These are phyloP conservation scores for Maconellicoccus hirsutus DNA, from an alignment of 1,140 invertebrate genomes.

Conservation along the genomic window DNA sequence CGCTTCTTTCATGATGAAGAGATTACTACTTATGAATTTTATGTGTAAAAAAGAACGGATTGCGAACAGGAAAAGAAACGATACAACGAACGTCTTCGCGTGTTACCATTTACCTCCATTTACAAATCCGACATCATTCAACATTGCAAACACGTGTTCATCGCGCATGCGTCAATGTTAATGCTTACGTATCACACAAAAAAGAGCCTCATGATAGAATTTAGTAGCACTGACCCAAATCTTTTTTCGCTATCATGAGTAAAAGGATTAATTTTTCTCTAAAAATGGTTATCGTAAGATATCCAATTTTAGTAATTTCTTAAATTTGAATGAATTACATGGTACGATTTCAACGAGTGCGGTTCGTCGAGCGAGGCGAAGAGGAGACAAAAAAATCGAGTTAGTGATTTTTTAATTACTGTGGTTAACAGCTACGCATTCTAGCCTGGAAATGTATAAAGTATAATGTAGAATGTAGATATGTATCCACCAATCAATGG, in stretches of 20 bases:
- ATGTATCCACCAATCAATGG: conserved; percentile 3
- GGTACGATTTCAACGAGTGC: too few relatives aligned
- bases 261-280: neutral
- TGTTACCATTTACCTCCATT: too few relatives aligned
- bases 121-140: neutral
- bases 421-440: neutral
- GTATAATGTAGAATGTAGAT: neutral
- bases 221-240: neutral
- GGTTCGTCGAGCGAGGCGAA: neutral
- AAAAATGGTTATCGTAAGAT: neutral
- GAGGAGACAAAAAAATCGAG: neutral
- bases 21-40: too few relatives aligned
- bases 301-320: neutral
- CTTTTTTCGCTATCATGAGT: neutral
- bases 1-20: too few relatives aligned
- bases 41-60: too few relatives aligned
- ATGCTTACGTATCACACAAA: neutral
- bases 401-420: too few relatives aligned
- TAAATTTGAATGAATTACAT: too few relatives aligned
- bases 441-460: neutral
- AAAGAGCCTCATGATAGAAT: neutral
- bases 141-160: neutral
- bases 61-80: too few relatives aligned
- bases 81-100: too few relatives aligned
- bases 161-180: neutral